Conservation (phyloP, 2,113 vertebrate species). For the Pampusana beccarii region DNA sequence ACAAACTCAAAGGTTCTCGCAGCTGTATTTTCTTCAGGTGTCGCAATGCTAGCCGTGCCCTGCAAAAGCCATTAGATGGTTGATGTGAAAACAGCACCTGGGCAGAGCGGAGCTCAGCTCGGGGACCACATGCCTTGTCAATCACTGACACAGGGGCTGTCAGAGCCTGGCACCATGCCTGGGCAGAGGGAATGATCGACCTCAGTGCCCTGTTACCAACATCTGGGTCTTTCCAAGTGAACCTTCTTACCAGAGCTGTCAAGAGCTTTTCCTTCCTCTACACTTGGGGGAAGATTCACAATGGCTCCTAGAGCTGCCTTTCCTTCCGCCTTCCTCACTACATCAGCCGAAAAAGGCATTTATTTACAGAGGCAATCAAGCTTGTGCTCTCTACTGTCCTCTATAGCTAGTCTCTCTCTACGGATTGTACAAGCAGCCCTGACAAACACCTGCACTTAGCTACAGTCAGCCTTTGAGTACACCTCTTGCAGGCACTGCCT, state of each 20-base stretch:
- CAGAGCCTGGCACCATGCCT: background rate
- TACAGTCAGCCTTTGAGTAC: background rate
- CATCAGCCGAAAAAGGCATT: background rate
- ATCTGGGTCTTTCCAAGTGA: background rate
- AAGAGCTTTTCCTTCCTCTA: background rate
- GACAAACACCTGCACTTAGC: background rate
- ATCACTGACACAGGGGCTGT: background rate
- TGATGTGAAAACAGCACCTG: background rate
- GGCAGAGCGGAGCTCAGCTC: background rate
- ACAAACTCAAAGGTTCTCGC: background rate
- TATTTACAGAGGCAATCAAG: background rate
- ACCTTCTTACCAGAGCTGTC: background rate
- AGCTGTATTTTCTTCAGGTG: background rate
- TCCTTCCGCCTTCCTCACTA: background rate
- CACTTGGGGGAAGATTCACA: background rate
- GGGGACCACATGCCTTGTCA: background rate
- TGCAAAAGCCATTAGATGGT: background rate
- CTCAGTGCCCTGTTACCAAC: background rate
- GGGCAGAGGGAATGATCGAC: background rate
- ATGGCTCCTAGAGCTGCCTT: background rate
- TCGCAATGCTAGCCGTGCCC: background rate
- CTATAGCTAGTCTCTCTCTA: background rate
- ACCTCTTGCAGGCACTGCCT: background rate
- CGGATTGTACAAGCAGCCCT: accelerated
- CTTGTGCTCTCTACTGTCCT: background rate